A percentile compares a stretch with the other conserved stretches of the same genome.
phyloP scores from a whole-genome alignment of 53 echinoderm and acorn worm genomes.

The Luidia sarsii region DNA sequence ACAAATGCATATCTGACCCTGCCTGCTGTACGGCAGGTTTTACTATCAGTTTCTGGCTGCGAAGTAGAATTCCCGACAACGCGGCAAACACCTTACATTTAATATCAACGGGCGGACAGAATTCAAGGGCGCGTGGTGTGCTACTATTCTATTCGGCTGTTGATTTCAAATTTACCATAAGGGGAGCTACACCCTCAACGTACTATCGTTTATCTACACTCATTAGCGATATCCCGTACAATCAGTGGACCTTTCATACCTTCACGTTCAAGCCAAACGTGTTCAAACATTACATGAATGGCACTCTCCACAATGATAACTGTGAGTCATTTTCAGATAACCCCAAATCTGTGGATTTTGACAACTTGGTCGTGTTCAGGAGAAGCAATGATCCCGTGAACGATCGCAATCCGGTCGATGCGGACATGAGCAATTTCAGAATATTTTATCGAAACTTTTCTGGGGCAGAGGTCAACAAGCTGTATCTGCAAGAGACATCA shows the following conservation, averaged over 20 bases:
- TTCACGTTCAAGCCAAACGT: not conserved
- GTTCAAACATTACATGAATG: slow-evolving; percentile 18
- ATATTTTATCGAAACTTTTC: slow-evolving; percentile 10
- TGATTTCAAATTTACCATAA: not conserved
- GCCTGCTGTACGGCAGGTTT: slow-evolving; percentile 31
- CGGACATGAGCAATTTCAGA: slow-evolving; percentile 27
- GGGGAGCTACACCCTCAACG: not conserved
- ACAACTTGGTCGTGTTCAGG: slow-evolving; percentile 1
- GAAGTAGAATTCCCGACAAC: not conserved
- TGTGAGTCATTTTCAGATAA: not conserved
- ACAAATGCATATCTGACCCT: slow-evolving; percentile 26
- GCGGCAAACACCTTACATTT: not conserved
- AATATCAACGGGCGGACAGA: not conserved
- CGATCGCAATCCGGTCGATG: not conserved
- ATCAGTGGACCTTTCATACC: slow-evolving; percentile 4
- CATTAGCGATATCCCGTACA: not conserved
- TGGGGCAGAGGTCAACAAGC: slow-evolving; percentile 11
- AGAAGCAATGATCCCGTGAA: not conserved
- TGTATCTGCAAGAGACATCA: slow-evolving; percentile 10
- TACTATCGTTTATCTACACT: too few species aligned
- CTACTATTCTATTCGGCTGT: not conserved
- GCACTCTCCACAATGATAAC: not conserved
- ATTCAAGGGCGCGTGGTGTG: not conserved
- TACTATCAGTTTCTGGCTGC: slow-evolving; percentile 30
- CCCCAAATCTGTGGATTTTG: too few species aligned